A percentile compares a stretch with the other conserved stretches of the same genome.
These are phyloP conservation scores for Luehdorfia chinensis DNA, from an alignment of 1,140 invertebrate genomes.

Conservation along the genomic window DNA sequence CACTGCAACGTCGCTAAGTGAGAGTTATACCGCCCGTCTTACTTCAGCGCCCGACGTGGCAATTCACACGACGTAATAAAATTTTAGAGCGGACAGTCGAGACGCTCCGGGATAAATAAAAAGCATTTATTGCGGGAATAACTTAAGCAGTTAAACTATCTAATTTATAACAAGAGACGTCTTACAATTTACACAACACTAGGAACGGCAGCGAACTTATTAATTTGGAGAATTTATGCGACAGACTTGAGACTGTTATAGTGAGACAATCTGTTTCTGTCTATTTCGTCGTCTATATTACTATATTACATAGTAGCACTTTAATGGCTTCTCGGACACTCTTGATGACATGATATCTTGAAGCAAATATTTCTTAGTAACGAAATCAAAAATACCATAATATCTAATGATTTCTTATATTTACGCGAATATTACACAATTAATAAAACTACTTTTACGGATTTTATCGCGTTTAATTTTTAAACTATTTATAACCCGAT, in stretches of 20 bases:
- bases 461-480: too few species aligned
- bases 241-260: background rate
- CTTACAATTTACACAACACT: constrained; percentile 3
- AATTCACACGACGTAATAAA: constrained; percentile 7
- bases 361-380: too few species aligned
- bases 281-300: too few species aligned
- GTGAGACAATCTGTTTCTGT: background rate
- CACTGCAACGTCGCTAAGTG: constrained; percentile 6
- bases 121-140: constrained; percentile 5
- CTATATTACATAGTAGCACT: too few species aligned
- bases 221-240: constrained; percentile 4
- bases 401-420: too few species aligned
- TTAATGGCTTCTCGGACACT: too few species aligned
- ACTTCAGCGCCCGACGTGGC: constrained; percentile 4
- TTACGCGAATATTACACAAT: too few species aligned
- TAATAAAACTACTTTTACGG: too few species aligned
- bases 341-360: too few species aligned
- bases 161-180: constrained; percentile 6
- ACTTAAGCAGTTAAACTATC: constrained; percentile 1
- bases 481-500: too few species aligned
- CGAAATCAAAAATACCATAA: too few species aligned
- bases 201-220: background rate
- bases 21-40: constrained; percentile 8
- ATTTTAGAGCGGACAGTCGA: constrained; percentile 9
- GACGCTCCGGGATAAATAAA: background rate